Conservation (phyloP, 2,888 invertebrate species). For the Philonicus albiceps region DNA sequence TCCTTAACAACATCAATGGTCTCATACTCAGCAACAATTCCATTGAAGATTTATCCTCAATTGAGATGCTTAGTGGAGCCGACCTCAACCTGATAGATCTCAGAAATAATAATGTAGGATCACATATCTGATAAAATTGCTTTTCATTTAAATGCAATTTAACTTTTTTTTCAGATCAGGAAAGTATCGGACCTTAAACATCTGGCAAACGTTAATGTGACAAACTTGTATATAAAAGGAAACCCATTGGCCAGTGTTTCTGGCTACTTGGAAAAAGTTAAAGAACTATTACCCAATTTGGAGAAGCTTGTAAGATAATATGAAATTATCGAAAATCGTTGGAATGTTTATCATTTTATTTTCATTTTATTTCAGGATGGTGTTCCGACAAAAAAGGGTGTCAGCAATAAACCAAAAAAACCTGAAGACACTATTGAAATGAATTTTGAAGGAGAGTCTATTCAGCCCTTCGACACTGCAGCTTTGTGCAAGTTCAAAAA, state of each 20-base stretch:
- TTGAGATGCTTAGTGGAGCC: slow-evolving; percentile 28
- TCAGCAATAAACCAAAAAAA: background rate
- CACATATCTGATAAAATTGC: background rate
- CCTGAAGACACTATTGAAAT: slow-evolving; percentile 38
- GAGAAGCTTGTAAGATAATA: slow-evolving; percentile 35
- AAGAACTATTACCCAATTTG: slow-evolving; percentile 40
- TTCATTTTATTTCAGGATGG: slow-evolving; percentile 41
- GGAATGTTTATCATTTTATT: background rate
- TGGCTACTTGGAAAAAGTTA: slow-evolving; percentile 38
- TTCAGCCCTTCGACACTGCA: background rate
- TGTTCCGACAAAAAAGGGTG: slow-evolving; percentile 1
- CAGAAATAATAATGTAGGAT: slow-evolving; percentile 46
- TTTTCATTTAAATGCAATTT: background rate
- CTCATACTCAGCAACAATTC: slow-evolving; percentile 47
- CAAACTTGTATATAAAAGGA: slow-evolving; percentile 42
- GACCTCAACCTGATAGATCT: slow-evolving; percentile 46
- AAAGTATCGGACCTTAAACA: slow-evolving; percentile 30
- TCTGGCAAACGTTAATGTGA: slow-evolving; percentile 41
- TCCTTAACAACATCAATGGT: slow-evolving; percentile 47
- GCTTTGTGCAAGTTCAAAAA: slow-evolving; percentile 40
- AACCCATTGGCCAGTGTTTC: slow-evolving; percentile 43
- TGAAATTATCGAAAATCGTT: background rate
- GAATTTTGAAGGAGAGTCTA: slow-evolving; percentile 44
- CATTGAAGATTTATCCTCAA: slow-evolving; percentile 39
- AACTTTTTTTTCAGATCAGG: slow-evolving; percentile 44